Evolutionary conservation across 1,140 invertebrate genomes (phyloP).

Genomic region (Neuroterus valhalla): DNA sequence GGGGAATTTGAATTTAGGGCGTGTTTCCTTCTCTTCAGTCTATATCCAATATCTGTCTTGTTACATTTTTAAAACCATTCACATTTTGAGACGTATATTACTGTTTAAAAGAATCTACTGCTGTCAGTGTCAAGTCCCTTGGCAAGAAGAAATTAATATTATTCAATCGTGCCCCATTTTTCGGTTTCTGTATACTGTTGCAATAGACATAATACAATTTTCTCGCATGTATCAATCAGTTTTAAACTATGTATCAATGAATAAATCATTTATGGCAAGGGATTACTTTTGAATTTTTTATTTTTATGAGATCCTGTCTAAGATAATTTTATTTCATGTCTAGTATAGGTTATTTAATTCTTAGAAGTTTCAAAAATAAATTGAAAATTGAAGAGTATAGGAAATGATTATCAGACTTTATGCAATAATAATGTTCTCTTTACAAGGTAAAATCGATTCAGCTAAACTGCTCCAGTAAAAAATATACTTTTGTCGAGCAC

Average conservation of each 20-base stretch:
- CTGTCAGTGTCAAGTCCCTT: neutral
- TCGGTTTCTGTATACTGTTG: constrained; percentile 8
- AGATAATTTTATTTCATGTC: no score
- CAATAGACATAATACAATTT: constrained; percentile 7
- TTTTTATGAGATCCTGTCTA: no score
- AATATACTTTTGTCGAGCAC: no score
- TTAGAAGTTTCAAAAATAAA: no score
- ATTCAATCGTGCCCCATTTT: neutral
- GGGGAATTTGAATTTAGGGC: neutral
- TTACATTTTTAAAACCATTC: neutral
- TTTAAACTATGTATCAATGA: constrained; percentile 18
- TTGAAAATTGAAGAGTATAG: no score
- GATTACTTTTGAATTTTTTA: constrained; percentile 3
- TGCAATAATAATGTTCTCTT: no score
- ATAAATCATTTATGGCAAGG: constrained; percentile 28
- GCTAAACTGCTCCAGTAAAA: no score
- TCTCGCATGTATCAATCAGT: constrained; percentile 11
- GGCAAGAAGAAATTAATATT: neutral
- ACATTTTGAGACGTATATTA: neutral
- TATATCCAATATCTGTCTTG: neutral
- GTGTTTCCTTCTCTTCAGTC: neutral
- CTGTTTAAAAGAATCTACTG: neutral
- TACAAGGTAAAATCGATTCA: no score
- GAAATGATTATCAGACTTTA: no score
- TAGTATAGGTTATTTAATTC: no score